phyloP scores from a whole-genome alignment of 1,140 invertebrate genomes.

The Hypothenemus hampei region DNA sequence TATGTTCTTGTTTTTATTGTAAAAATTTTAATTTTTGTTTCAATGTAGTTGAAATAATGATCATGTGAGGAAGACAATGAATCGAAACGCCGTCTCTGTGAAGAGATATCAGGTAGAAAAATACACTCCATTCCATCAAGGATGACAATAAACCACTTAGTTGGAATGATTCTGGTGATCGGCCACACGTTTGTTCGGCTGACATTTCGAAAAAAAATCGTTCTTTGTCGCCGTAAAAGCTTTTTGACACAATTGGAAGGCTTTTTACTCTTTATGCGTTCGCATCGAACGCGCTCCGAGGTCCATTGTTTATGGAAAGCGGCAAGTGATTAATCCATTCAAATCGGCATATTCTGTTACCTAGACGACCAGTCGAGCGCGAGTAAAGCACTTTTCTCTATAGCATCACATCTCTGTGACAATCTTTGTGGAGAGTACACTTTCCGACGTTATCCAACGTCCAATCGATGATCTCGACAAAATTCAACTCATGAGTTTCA shows the following conservation, averaged over 20 bases:
- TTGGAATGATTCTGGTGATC: slow-evolving; percentile 43
- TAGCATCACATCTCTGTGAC: slow-evolving; percentile 27
- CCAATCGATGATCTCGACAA: too few relatives aligned
- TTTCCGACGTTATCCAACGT: slow-evolving; percentile 14
- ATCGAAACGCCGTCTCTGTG: slow-evolving; percentile 9
- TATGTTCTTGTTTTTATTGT: too few relatives aligned
- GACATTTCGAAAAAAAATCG: slow-evolving; percentile 39
- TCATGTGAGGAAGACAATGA: not conserved
- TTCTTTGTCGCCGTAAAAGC: slow-evolving; percentile 45
- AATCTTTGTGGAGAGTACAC: slow-evolving; percentile 28
- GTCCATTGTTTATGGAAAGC: slow-evolving; percentile 37
- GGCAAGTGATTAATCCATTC: slow-evolving; percentile 39
- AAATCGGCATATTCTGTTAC: slow-evolving; percentile 35
- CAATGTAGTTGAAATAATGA: too few relatives aligned
- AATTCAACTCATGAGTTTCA: too few relatives aligned
- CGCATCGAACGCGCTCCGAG: slow-evolving; percentile 28
- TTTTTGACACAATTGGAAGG: slow-evolving; percentile 44
- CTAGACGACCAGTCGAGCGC: slow-evolving; percentile 29
- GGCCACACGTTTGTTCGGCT: slow-evolving; percentile 42
- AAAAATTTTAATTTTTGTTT: not conserved
- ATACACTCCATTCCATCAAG: slow-evolving; percentile 32
- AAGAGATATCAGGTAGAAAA: slow-evolving; percentile 32
- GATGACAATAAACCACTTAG: slow-evolving; percentile 46
- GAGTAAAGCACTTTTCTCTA: slow-evolving; percentile 26
- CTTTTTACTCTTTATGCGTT: slow-evolving; percentile 33